These are phyloP conservation scores for Danio albolineatus DNA, from an alignment of 2,797 vertebrate genomes.

Conservation along the genomic window DNA sequence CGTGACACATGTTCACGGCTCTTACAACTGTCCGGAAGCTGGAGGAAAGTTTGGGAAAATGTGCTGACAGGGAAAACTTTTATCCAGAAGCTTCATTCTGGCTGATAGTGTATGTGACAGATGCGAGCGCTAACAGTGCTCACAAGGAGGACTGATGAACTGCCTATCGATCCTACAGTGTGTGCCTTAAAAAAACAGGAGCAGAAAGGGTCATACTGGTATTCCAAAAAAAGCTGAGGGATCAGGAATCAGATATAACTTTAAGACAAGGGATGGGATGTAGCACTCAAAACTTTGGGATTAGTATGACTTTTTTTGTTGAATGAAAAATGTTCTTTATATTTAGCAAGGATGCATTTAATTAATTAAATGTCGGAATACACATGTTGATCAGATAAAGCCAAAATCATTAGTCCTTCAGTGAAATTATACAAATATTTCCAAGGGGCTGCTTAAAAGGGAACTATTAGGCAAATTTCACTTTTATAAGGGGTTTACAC, in stretches of 20 bases:
- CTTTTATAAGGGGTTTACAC: no score
- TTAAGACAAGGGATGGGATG: not conserved
- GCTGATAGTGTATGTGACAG: slow-evolving; percentile 10
- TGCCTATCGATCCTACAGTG: not conserved
- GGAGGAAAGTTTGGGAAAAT: slow-evolving; percentile 35
- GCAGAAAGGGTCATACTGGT: not conserved
- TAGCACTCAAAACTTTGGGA: not conserved
- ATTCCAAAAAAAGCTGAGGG: slow-evolving; percentile 5
- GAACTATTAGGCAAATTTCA: no score
- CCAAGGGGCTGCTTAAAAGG: no score
- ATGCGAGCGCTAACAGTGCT: not conserved
- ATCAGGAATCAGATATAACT: not conserved
- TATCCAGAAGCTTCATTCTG: not conserved
- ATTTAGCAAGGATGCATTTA: not conserved
- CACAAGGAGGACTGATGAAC: slow-evolving; percentile 9
- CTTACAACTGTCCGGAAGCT: slow-evolving; percentile 14
- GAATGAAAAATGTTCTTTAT: not conserved
- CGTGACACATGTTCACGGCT: slow-evolving; percentile 52
- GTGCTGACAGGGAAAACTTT: slow-evolving; percentile 36
- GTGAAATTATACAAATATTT: no score
- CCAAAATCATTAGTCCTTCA: no score
- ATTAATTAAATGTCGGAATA: no score
- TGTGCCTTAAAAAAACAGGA: not conserved
- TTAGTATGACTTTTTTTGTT: not conserved
- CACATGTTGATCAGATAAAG: no score